Evolutionary conservation across 2,113 vertebrate genomes (phyloP), one percentile per base, ranked within the genome.

Genomic region (Hoplias malabaricus): DNA sequence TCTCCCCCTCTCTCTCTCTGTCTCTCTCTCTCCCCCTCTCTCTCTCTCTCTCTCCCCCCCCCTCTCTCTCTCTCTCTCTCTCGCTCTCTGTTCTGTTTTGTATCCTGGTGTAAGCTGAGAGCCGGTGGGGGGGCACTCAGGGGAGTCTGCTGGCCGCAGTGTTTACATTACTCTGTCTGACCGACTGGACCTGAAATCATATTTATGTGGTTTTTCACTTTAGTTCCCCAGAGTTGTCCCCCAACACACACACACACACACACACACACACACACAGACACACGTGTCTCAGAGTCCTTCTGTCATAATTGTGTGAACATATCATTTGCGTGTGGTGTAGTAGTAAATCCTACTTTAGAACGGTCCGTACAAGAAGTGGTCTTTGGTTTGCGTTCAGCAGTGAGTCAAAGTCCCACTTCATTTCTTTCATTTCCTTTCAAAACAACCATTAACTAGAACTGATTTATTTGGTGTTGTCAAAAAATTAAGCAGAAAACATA

Each of bases 261-360:
- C n/a, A n/a, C n/a, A n/a, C n/a, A n/a, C n/a, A n/a, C n/a, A n/a
- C n/a, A n/a, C n/a, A n/a, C n/a, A n/a, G n/a, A n/a, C n/a, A n/a
- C 57, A 33, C 9, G 10, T 31, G 27, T 11, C 19, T 14, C 59
- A 62, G 13, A 53, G 38, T 3, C 16, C 19, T 23, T 38, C 50
- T 36, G 34, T 36, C 54, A 38, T 2, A 12, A 40, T 38, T 38
- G 48, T 72, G 27, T 56, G 27, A 79, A 27, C 71, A 36, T 70
- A 40, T 46, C 50, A 65, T 65, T 67, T 73, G 46, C 80, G 33
- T 81, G 65, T 56, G 74, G n/a, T 73, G 34, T 73, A 7, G 33
- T 53, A 2, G 11, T 43, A 14, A 43, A 43, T 14, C 16, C 14
- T 19, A 48, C 43, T 19, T 48, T 16, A n/a, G n/a, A n/a, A n/a